Conservation (phyloP, 2,797 vertebrate genomes). For the Rhadinocentrus ornatus region DNA sequence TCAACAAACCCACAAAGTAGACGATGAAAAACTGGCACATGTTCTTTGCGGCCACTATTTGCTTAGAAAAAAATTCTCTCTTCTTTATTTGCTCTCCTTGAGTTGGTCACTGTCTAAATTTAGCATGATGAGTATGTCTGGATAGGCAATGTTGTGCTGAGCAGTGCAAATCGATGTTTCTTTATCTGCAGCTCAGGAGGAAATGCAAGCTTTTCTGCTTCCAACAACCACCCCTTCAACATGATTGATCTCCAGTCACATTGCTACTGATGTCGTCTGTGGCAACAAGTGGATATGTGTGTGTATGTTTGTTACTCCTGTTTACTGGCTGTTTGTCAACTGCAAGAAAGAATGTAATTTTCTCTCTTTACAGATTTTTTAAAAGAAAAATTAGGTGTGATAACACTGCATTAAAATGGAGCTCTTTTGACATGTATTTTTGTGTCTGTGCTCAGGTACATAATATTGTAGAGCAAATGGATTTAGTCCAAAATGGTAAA, state of each 20-base stretch:
- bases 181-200: constrained; percentile 71
- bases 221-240: constrained; percentile 54
- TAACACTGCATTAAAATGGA: constrained; percentile 1
- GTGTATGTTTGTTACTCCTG: constrained; percentile 4
- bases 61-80: constrained; percentile 31
- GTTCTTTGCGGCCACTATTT: constrained; percentile 21
- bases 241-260: constrained; percentile 51
- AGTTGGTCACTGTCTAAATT: constrained; percentile 67
- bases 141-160: constrained; percentile 67
- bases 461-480: not conserved
- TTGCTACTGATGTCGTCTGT: constrained; percentile 22
- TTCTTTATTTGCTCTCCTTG: constrained; percentile 42
- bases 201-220: constrained; percentile 62
- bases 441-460: not conserved
- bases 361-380: not conserved
- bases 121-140: constrained; percentile 65
- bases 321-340: constrained; percentile 16
- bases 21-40: constrained; percentile 37
- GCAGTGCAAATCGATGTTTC: constrained; percentile 71
- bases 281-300: constrained; percentile 43
- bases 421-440: not conserved
- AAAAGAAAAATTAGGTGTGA: not conserved
- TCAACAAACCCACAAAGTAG: not conserved
- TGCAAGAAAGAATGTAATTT: constrained; percentile 5
- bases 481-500: not conserved